Evolutionary conservation across 2,888 invertebrate genomes (phyloP).

Genomic region (Aphidius colemani): DNA sequence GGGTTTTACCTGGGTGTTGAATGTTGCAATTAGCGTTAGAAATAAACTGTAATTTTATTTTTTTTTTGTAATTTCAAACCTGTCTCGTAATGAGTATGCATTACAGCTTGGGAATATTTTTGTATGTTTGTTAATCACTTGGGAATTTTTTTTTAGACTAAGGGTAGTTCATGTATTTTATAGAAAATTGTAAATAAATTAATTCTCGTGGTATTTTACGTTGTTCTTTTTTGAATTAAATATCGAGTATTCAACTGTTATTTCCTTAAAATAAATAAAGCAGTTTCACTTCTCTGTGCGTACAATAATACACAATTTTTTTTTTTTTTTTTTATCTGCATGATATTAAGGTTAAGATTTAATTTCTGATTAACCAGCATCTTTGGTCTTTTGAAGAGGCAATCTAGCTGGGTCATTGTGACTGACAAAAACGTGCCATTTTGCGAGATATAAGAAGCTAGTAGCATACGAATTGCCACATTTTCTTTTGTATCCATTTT

Average conservation of each 20-base stretch:
- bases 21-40: constrained; percentile 34
- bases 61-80: constrained; percentile 25
- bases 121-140: no score
- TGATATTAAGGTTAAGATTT: constrained; percentile 57
- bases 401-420: constrained; percentile 55
- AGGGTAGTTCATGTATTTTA: no score
- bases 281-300: no score
- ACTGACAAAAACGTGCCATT: constrained; percentile 58
- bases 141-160: no score
- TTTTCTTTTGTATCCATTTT: constrained; percentile 43
- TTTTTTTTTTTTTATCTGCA: constrained; percentile 18
- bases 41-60: constrained; percentile 18
- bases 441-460: constrained; percentile 55
- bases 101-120: not conserved
- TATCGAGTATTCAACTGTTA: no score
- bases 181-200: no score
- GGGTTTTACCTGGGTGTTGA: constrained; percentile 29
- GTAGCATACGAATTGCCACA: constrained; percentile 57
- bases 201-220: no score
- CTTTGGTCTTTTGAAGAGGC: constrained; percentile 44
- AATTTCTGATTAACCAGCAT: constrained; percentile 57
- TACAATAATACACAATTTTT: no score
- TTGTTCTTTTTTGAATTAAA: no score
- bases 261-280: no score
- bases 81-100: constrained; percentile 30